phyloP scores from a whole-genome alignment of 2,113 vertebrate genomes.

The Glareola pratincola region DNA sequence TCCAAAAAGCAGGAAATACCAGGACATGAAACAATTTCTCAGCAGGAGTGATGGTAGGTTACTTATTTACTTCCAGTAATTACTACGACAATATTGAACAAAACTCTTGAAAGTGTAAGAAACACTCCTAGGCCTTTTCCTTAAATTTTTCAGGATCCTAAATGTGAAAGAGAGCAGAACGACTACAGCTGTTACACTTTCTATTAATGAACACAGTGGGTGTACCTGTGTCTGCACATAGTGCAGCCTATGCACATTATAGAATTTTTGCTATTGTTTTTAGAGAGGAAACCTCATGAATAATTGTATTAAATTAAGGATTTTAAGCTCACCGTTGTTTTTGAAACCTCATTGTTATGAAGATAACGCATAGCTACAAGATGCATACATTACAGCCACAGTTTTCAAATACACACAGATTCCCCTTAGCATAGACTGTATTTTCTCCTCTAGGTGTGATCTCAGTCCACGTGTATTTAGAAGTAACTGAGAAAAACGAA shows the following conservation, averaged over 20 bases:
- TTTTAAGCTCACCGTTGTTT: neutral
- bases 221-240: neutral
- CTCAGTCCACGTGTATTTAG: accelerated
- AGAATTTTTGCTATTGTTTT: neutral
- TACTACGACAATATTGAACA: neutral
- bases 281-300: neutral
- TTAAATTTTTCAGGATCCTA: neutral
- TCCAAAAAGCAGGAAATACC: neutral
- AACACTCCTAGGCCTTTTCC: neutral
- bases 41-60: neutral
- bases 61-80: neutral
- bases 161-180: neutral
- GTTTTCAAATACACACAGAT: neutral
- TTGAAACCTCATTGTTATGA: neutral
- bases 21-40: neutral
- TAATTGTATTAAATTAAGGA: neutral
- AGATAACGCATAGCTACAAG: neutral
- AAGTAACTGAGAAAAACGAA: neutral
- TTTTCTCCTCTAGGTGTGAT: neutral
- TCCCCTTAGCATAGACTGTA: accelerated
- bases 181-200: neutral
- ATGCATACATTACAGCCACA: neutral
- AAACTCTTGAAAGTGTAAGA: neutral
- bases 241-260: neutral
- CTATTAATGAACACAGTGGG: neutral